Evolutionary conservation across 2,113 vertebrate species (phyloP).

Genomic region (Hirundichthys speculiger): DNA sequence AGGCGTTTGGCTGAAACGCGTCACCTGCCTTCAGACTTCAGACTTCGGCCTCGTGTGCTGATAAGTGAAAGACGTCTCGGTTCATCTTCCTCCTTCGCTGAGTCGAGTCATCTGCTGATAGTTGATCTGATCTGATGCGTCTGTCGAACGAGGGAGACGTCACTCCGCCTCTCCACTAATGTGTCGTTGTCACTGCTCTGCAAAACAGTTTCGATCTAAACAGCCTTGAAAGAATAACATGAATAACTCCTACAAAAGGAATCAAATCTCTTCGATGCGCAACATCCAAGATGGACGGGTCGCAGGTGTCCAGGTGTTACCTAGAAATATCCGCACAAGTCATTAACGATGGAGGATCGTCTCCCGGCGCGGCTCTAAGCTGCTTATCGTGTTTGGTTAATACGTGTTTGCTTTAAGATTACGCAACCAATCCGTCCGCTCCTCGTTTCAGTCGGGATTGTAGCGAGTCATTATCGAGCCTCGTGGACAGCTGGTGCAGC

Average conservation of each 20-base stretch:
- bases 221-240: neutral
- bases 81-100: no score
- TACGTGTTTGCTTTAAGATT: slow-evolving; percentile 28
- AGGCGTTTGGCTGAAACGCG: neutral
- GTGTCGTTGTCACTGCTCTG: neutral
- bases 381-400: slow-evolving; percentile 47
- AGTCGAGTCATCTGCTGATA: no score
- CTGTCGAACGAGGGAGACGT: neutral
- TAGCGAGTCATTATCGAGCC: no score
- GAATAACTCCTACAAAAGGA: neutral
- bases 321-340: neutral
- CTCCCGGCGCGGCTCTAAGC: slow-evolving; percentile 40
- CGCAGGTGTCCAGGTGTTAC: neutral
- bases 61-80: no score
- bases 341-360: slow-evolving; percentile 16
- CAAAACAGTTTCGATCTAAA: neutral
- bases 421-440: slow-evolving; percentile 15
- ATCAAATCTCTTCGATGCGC: slow-evolving; percentile 2
- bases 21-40: neutral
- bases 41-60: slow-evolving; percentile 14
- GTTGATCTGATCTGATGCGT: neutral
- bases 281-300: neutral
- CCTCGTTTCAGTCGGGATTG: neutral
- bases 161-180: no score
- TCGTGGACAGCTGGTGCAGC: no score